Conservation (phyloP, 1,140 invertebrate species). For the Zaprionus capensis region DNA sequence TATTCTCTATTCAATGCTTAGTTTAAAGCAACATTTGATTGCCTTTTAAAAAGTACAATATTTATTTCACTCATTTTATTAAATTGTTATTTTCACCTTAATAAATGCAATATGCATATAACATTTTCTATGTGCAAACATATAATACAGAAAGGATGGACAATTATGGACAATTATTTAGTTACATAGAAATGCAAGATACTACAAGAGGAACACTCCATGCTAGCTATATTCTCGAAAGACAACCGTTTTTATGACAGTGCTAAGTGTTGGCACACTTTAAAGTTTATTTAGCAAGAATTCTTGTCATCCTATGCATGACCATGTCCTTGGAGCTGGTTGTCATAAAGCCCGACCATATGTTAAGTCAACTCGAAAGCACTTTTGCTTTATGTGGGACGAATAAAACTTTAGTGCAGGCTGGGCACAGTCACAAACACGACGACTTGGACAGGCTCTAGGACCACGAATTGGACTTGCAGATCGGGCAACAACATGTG, state of each 20-base stretch:
- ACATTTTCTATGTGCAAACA: neutral
- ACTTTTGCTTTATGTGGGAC: conserved; percentile 77
- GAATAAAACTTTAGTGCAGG: conserved; percentile 78
- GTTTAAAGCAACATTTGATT: no score
- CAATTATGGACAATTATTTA: neutral
- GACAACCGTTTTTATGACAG: conserved; percentile 65
- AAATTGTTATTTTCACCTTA: no score
- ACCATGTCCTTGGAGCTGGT: conserved; percentile 11
- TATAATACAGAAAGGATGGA: neutral
- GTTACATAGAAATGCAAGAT: neutral
- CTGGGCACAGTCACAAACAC: conserved; percentile 47
- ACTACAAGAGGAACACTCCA: neutral
- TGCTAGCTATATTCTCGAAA: conserved; percentile 5
- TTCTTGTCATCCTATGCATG: conserved; percentile 9
- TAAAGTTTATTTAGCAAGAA: conserved; percentile 51
- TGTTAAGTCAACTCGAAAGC: conserved; percentile 72
- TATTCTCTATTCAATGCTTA: no score
- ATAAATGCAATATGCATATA: no score
- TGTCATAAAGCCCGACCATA: conserved; percentile 72
- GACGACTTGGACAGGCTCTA: conserved; percentile 50
- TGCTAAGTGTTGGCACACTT: conserved; percentile 78
- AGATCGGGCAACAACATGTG: conserved; percentile 27
- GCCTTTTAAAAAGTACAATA: no score
- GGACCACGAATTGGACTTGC: conserved; percentile 25
- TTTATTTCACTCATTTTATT: no score